Evolutionary conservation across 2,113 vertebrate species (phyloP).

Genomic region (Charina bottae): DNA sequence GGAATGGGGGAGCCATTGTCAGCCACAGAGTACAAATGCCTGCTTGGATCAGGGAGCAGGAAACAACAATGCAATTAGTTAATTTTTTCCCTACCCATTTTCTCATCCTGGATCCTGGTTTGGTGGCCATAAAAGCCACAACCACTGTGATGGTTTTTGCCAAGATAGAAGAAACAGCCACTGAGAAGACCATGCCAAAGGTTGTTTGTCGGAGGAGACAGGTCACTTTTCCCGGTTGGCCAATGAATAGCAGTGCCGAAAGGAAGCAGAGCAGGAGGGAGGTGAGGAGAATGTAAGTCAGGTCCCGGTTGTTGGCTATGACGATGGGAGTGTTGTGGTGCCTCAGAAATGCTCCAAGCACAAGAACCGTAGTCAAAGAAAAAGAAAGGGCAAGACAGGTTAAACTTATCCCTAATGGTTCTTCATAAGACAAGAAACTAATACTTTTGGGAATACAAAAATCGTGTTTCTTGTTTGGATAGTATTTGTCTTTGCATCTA

Average conservation of each 20-base stretch:
- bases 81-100: not conserved
- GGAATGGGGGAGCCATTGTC: not conserved
- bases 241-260: not conserved
- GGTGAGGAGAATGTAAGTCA: not conserved
- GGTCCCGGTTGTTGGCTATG: not conserved
- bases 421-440: not conserved
- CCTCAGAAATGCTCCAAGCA: not conserved
- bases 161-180: not conserved
- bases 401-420: not conserved
- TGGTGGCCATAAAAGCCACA: not conserved
- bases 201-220: not conserved
- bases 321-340: not conserved
- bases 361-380: not conserved
- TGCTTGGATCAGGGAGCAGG: not conserved
- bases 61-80: not conserved
- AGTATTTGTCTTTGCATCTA: not conserved
- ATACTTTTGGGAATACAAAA: not conserved
- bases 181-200: not conserved
- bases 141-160: not conserved
- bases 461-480: not conserved
- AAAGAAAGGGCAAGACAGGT: not conserved
- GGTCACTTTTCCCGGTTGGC: not conserved
- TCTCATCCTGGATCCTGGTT: not conserved
- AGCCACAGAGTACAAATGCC: not conserved
- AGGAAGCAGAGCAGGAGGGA: not conserved